phyloP scores from a whole-genome alignment of 1,140 invertebrate genomes.

The Mya arenaria region DNA sequence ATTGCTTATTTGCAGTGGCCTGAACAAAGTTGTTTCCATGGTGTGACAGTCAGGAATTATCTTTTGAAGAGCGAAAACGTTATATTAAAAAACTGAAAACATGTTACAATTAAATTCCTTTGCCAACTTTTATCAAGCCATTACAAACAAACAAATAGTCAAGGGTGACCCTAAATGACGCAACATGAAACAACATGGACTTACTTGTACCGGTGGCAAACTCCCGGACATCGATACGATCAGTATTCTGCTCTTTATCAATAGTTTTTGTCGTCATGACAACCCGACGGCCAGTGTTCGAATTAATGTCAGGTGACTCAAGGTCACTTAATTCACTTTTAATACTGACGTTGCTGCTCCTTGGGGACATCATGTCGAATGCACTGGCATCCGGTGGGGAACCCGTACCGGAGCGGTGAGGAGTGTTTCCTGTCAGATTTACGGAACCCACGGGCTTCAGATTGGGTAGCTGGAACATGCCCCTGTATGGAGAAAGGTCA shows the following conservation, averaged over 20 bases:
- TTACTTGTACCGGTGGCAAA: slow-evolving; percentile 81
- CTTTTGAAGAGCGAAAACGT: too few species aligned
- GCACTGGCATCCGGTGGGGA: slow-evolving; percentile 73
- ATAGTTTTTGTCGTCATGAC: slow-evolving; percentile 72
- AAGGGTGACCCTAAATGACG: background rate
- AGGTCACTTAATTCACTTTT: slow-evolving; percentile 82
- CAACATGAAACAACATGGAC: too few species aligned
- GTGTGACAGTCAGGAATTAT: too few species aligned
- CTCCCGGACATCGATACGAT: slow-evolving; percentile 80
- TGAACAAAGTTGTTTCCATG: too few species aligned
- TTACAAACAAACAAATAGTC: background rate
- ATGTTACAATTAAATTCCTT: too few species aligned
- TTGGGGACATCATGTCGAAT: slow-evolving; percentile 76
- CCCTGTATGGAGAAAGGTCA: slow-evolving; percentile 60
- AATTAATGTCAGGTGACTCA: slow-evolving; percentile 68
- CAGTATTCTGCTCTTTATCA: slow-evolving; percentile 84
- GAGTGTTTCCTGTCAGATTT: slow-evolving; percentile 91
- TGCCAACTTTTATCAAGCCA: too few species aligned
- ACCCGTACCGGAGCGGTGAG: slow-evolving; percentile 66
- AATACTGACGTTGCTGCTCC: slow-evolving; percentile 82
- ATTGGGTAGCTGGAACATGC: slow-evolving; percentile 74
- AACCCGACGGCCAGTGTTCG: slow-evolving; percentile 49
- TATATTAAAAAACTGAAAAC: too few species aligned
- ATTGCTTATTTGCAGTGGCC: too few species aligned
- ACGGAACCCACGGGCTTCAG: slow-evolving; percentile 78